Evolutionary conservation across 2,797 vertebrate species (phyloP).

Genomic region (Neosalanx taihuensis): DNA sequence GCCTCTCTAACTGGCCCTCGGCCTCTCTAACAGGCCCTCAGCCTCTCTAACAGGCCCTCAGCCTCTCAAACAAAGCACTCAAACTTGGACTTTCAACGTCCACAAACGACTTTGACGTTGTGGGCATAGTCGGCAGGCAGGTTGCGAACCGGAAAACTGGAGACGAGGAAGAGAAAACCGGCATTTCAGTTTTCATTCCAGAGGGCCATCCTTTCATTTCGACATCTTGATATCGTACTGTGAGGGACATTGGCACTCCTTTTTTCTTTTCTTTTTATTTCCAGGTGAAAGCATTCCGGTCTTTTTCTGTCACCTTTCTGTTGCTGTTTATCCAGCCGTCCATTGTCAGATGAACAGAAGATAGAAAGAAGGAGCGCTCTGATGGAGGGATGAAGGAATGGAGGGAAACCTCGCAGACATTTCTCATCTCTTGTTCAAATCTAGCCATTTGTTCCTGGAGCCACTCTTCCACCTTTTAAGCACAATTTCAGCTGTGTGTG

Average conservation of each 20-base stretch:
- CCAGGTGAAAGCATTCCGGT: too few relatives aligned
- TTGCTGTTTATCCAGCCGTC: conserved; percentile 38
- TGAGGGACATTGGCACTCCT: not conserved
- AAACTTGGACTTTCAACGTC: too few relatives aligned
- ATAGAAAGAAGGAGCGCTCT: conserved; percentile 4
- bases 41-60: too few relatives aligned
- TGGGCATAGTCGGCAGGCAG: too few relatives aligned
- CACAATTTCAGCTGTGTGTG: conserved; percentile 34
- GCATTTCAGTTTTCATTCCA: conserved; percentile 24
- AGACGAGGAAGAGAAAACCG: conserved; percentile 4
- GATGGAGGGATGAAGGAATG: too few relatives aligned
- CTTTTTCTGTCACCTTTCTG: conserved; percentile 22
- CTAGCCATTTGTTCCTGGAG: conserved; percentile 30
- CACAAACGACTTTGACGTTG: too few relatives aligned
- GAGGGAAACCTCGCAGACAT: not conserved
- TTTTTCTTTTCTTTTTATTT: too few relatives aligned
- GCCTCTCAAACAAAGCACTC: too few relatives aligned
- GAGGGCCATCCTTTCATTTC: conserved; percentile 36
- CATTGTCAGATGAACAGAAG: conserved; percentile 32
- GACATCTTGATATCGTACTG: conserved; percentile 22
- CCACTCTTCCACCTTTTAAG: conserved; percentile 42
- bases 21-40: too few relatives aligned
- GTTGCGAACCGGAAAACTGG: not conserved
- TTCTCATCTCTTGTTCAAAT: conserved; percentile 29
- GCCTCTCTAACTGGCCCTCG: too few relatives aligned